Evolutionary conservation across 2,113 vertebrate genomes (phyloP).

Genomic region (Campylomormyrus tamandua): DNA sequence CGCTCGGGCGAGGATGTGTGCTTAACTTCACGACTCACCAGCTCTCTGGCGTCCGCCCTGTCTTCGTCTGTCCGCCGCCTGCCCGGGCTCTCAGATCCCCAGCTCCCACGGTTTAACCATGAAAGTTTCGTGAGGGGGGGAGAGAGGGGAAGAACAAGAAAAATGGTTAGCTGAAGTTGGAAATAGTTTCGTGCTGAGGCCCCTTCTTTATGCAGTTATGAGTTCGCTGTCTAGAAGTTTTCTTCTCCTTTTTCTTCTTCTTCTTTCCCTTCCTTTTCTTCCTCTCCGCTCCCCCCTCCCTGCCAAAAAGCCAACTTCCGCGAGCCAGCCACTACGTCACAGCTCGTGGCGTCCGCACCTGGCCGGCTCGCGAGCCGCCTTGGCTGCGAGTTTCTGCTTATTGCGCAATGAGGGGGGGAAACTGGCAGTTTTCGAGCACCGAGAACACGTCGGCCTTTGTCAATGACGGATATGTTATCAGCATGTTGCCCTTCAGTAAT

Average conservation of each 20-base stretch:
- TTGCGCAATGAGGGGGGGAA: not conserved
- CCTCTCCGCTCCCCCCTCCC: constrained; percentile 39
- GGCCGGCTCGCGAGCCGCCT: constrained; percentile 28
- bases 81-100: not conserved
- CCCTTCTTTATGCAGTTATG: constrained; percentile 32
- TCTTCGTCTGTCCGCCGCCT: not conserved
- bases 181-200: not conserved
- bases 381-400: not conserved
- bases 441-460: not conserved
- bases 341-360: constrained; percentile 45
- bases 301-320: constrained; percentile 57
- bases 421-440: not conserved
- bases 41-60: constrained; percentile 36
- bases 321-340: constrained; percentile 57
- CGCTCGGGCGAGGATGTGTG: constrained; percentile 19
- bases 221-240: constrained; percentile 38
- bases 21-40: constrained; percentile 57
- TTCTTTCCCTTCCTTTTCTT: constrained; percentile 31
- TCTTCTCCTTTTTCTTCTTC: constrained; percentile 20
- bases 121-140: not conserved
- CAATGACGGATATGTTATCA: not conserved
- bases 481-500: not conserved
- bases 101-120: constrained; percentile 17
- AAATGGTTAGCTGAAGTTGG: not conserved
- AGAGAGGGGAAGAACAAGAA: not conserved